Percentiles rank a stretch among this genome's conserved stretches.
Evolutionary conservation across 2,113 vertebrate species (phyloP).

Genomic region (Rhodinocichla rosea): DNA sequence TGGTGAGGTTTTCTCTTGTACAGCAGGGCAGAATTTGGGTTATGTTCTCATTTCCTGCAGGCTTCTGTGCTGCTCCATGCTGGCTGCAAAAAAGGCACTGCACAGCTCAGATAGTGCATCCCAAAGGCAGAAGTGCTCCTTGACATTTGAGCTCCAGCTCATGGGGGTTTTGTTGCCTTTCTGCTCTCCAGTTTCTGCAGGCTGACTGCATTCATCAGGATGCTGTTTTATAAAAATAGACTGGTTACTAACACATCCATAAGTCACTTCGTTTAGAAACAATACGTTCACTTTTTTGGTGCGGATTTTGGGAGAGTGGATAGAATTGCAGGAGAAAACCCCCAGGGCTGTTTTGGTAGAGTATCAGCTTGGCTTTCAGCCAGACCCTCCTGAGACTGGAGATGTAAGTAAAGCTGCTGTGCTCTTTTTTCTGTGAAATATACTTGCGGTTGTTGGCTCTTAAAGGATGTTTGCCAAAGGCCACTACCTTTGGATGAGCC

Average conservation of each 20-base stretch:
- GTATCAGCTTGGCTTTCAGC: neutral
- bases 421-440: neutral
- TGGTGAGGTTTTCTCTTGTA: neutral
- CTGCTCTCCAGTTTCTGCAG: neutral
- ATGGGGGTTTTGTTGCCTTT: neutral
- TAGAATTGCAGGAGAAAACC: neutral
- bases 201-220: neutral
- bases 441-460: neutral
- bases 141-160: neutral
- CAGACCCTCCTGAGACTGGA: rapidly evolving
- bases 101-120: rapidly evolving
- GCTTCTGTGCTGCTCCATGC: neutral
- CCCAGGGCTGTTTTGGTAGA: neutral
- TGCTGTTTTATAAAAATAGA: neutral
- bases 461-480: neutral
- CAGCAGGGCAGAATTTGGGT: neutral
- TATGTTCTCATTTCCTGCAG: neutral
- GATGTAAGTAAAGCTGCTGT: neutral
- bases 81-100: neutral
- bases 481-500: neutral
- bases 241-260: neutral
- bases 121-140: neutral
- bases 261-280: neutral
- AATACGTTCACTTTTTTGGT: neutral
- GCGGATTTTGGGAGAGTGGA: neutral